Evolutionary conservation across 2,888 invertebrate genomes (phyloP).

Genomic region (Pachliopta kotzebuea): DNA sequence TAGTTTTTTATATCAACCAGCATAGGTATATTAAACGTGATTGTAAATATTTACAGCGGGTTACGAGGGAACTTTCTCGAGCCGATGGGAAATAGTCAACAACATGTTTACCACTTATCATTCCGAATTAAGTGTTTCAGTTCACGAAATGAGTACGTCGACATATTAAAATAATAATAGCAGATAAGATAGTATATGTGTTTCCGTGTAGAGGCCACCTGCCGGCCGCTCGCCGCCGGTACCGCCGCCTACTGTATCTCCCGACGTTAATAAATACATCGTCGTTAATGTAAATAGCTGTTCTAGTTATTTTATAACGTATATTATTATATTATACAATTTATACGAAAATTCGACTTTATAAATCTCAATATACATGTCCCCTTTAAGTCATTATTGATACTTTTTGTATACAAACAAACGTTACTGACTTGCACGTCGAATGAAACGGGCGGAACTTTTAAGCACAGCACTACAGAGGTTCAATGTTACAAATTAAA

Average conservation of each 20-base stretch:
- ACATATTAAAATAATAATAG: slow-evolving; percentile 20
- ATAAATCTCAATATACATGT: too few species aligned
- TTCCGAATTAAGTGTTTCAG: background rate
- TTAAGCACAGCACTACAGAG: slow-evolving; percentile 15
- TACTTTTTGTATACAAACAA: too few species aligned
- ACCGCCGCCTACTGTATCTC: background rate
- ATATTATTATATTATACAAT: too few species aligned
- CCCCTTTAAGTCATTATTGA: too few species aligned
- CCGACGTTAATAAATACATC: background rate
- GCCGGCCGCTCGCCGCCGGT: background rate
- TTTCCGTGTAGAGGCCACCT: background rate
- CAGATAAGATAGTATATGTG: slow-evolving; percentile 11
- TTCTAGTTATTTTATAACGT: background rate
- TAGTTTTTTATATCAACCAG: too few species aligned
- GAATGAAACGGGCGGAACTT: slow-evolving; percentile 1
- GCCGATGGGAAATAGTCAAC: too few species aligned
- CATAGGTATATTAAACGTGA: too few species aligned
- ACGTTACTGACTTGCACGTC: too few species aligned
- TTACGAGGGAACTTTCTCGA: too few species aligned
- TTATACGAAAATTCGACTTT: too few species aligned
- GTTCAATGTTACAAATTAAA: slow-evolving; percentile 23
- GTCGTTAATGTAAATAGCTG: background rate
- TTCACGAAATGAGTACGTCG: slow-evolving; percentile 13
- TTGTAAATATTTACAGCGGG: too few species aligned
- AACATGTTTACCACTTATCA: too few species aligned